phyloP scores from a whole-genome alignment of 2,888 invertebrate genomes.

The Pilophorus perplexus region DNA sequence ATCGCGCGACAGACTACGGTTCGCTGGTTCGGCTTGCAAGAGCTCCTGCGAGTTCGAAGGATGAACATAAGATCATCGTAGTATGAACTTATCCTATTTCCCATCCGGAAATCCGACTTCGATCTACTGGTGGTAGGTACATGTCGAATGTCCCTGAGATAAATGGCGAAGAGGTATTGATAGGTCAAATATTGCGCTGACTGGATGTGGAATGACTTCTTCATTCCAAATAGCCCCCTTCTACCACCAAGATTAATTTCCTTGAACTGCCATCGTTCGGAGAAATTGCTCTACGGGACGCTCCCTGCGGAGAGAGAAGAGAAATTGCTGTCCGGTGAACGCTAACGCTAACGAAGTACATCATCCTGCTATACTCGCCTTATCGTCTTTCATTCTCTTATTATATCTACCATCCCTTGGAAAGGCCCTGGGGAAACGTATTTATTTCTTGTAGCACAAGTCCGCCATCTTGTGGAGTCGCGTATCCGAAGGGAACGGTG shows the following conservation, averaged over 20 bases:
- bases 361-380: neutral
- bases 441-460: too few species aligned
- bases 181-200: neutral
- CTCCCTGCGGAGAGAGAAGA: neutral
- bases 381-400: constrained; percentile 9
- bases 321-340: constrained; percentile 10
- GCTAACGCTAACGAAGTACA: constrained; percentile 12
- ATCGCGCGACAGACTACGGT: neutral
- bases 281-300: neutral
- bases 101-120: too few species aligned
- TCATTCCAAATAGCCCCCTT: neutral
- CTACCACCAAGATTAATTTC: constrained; percentile 13
- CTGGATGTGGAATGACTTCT: too few species aligned
- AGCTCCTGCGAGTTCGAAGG: too few species aligned
- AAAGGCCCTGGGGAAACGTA: neutral
- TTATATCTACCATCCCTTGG: neutral
- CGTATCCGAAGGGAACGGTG: too few species aligned
- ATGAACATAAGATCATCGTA: too few species aligned
- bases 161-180: too few species aligned
- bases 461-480: too few species aligned
- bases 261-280: neutral
- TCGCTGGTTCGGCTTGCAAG: too few species aligned
- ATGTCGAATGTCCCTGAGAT: too few species aligned
- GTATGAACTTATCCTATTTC: too few species aligned
- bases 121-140: too few species aligned